These are phyloP conservation scores for Gorsachius goisagi DNA, from an alignment of 2,113 vertebrate genomes.

Conservation along the genomic window DNA sequence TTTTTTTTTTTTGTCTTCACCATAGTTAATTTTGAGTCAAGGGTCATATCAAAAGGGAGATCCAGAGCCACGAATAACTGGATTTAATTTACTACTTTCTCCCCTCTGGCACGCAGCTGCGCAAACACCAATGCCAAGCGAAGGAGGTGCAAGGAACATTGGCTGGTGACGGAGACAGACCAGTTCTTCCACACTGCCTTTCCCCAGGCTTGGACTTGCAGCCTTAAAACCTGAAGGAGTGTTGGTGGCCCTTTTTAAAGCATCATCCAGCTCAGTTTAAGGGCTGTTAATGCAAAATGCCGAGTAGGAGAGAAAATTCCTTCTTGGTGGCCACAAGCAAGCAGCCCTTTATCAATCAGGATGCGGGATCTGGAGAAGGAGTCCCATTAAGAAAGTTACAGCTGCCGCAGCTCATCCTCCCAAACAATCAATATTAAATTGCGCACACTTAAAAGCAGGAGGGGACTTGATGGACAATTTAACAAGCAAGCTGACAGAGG, in stretches of 20 bases:
- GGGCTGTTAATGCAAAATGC: not conserved
- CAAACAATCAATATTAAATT: not conserved
- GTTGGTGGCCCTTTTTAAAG: not conserved
- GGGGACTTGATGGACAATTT: not conserved
- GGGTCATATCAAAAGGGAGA: not conserved
- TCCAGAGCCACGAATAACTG: not conserved
- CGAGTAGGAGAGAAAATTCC: not conserved
- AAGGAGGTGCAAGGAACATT: not conserved
- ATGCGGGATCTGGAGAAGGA: not conserved
- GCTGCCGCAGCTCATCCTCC: not conserved
- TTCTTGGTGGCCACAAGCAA: not conserved
- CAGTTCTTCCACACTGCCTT: accelerated
- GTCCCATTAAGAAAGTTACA: not conserved
- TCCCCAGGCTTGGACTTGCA: not conserved
- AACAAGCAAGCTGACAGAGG: not conserved
- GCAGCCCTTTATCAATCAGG: not conserved
- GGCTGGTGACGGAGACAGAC: not conserved
- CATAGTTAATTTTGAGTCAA: not conserved
- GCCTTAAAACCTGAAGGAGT: not conserved
- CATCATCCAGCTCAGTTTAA: not conserved
- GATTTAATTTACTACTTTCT: not conserved
- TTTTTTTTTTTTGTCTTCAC: not conserved
- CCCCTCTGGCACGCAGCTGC: not conserved
- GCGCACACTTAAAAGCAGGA: not conserved
- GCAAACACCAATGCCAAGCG: accelerated